Evolutionary conservation across 2,797 vertebrate genomes (phyloP), one percentile per base, ranked within the genome.

Genomic region (Enteromius unitaeniatus): DNA sequence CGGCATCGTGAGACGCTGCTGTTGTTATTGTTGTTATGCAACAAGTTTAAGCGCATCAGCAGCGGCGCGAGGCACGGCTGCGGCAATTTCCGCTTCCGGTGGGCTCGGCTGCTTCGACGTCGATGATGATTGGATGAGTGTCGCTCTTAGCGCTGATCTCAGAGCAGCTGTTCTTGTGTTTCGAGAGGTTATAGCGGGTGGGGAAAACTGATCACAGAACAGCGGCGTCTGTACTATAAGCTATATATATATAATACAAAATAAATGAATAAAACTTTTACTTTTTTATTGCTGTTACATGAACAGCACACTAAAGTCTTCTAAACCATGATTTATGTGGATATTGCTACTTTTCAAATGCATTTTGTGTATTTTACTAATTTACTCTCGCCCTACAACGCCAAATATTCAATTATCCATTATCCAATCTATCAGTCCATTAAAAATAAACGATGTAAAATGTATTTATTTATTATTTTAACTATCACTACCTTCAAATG

Each of bases 31-130:
- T 62, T 60, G 15, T 72, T 84, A 72, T 72, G 21, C 65, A 78
- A 51, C 53, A 49, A 49, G 65, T 78, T 72, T 62, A 84, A 60
- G 53, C 8, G 58, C 58, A 42, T 76, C 81, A 78, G 23, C 47
- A 72, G 40, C 75, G 51, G 26, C 62, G 64, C 51, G 65, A 62
- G 28, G 53, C 23, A 26, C 40, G 5, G 65, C 40, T 13, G 9
- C 21, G 2, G 14, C 14, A 2, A 62, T 53, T 62, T 84, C 82
- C 82, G 74, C 67, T 78, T 84, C 82, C 82, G 82, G 82, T 78
- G 53, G 67, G 53, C 65, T 69, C 21, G 51, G 21, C 65, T 78
- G 15, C 23, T 47, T 47, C 14, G 17, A 21, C 5, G 10, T 11
- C 3, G n/a, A 60, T n/a, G 31, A n/a, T 23, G 53, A 76, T 64